phyloP scores from a whole-genome alignment of 2,888 invertebrate genomes.

The Chloroclystis v-ata region DNA sequence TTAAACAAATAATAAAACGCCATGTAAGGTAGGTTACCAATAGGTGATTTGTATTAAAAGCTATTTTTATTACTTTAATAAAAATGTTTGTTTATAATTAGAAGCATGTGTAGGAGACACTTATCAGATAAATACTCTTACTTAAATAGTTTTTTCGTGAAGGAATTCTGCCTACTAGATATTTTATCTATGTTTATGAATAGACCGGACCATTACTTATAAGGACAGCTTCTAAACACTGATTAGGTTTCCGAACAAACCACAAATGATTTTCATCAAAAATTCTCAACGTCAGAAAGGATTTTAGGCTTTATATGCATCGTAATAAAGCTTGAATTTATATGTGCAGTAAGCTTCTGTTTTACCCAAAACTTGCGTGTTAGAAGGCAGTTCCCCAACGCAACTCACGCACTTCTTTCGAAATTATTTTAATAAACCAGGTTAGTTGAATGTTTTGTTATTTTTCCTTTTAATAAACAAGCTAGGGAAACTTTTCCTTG shows the following conservation, averaged over 20 bases:
- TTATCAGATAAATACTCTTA: conserved; percentile 34
- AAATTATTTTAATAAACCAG: conserved; percentile 76
- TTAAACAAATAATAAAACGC: too few relatives aligned
- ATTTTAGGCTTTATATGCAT: conserved; percentile 21
- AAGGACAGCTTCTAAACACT: conserved; percentile 58
- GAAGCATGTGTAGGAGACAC: conserved; percentile 21
- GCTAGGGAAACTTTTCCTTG: conserved; percentile 32
- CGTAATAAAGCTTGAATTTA: conserved; percentile 32
- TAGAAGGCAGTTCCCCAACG: conserved; percentile 54
- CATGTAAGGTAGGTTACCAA: too few relatives aligned
- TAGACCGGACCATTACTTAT: conserved; percentile 53
- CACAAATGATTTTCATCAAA: conserved; percentile 26
- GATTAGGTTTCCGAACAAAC: conserved; percentile 57
- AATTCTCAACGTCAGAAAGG: conserved; percentile 4
- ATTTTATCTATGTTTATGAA: conserved; percentile 60
- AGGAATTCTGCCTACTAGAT: conserved; percentile 37
- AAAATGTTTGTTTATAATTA: too few relatives aligned
- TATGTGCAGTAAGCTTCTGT: conserved; percentile 37
- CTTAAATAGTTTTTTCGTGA: conserved; percentile 53
- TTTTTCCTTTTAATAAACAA: conserved; percentile 38
- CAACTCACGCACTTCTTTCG: conserved; percentile 66
- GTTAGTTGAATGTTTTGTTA: conserved; percentile 66
- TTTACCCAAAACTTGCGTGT: conserved; percentile 54
- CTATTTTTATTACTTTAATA: too few relatives aligned
- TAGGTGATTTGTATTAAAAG: too few relatives aligned